These are phyloP conservation scores for Anabacerthia variegaticeps DNA, from an alignment of 2,797 vertebrate species.

Conservation along the genomic window DNA sequence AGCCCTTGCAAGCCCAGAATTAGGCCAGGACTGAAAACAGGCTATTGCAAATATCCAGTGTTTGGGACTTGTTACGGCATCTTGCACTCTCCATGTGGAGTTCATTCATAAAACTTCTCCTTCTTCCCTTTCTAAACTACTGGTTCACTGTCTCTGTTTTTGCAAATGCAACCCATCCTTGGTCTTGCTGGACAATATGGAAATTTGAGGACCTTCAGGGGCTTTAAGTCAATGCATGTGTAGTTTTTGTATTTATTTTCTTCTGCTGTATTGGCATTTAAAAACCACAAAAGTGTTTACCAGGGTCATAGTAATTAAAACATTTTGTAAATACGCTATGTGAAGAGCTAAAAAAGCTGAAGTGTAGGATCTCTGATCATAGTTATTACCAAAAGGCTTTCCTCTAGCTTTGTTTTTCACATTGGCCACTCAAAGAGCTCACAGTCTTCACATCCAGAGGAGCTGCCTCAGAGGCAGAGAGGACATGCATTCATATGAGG, in stretches of 20 bases:
- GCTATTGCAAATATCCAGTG: background rate
- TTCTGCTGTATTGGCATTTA: background rate
- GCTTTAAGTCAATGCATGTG: background rate
- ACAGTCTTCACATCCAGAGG: background rate
- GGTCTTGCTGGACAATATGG: background rate
- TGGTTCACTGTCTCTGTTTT: background rate
- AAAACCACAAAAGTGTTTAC: background rate
- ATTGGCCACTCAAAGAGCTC: background rate
- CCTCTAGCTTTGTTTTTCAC: background rate
- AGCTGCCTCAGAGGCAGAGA: background rate
- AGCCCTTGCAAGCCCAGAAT: background rate
- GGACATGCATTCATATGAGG: accelerated
- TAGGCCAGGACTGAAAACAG: background rate
- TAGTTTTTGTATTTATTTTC: background rate
- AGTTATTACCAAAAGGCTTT: background rate
- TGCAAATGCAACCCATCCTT: background rate
- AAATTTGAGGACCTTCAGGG: background rate
- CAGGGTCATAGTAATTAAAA: background rate
- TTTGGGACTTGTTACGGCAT: background rate
- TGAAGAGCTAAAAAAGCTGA: background rate
- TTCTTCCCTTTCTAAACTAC: background rate
- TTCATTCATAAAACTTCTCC: background rate
- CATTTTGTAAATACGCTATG: background rate
- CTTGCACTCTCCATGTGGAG: background rate
- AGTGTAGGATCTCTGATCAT: background rate